Base-by-base conservation (phyloP, 1,140 invertebrate species). In the Archivesica marissinica region DNA sequence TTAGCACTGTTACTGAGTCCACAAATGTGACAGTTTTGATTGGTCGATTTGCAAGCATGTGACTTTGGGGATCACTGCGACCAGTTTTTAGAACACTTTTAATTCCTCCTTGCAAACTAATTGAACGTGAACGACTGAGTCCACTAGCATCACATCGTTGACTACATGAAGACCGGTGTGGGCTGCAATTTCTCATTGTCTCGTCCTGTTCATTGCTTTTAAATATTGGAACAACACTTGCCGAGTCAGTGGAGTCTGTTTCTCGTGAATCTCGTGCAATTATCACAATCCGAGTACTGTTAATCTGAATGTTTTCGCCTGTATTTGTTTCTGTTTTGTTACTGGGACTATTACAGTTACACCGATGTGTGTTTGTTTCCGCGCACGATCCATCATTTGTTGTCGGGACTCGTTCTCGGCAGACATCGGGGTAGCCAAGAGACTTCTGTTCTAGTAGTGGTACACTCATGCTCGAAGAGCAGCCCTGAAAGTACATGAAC, bases 1-100 rank as follows among this genome's bases (percentile, higher is more conserved):
- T 81, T 38, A 81, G 33, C 13, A 81, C 79, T 23, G 79, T 70
- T 38, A 81, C 79, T 6, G 79, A 81, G 25, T 81, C 79, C 28
- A 81, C 79, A 81, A 81, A 81, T 41, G 79, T 81, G 25, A 81
- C 79, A 54, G 41, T 81, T 81, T 81, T 81, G 50, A 81, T 81
- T 81, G 79, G 79, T 70, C 79, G 44, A 44, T 47, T 72, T 47
- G 79, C 61, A 33, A 81, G 23, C 79, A 81, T 81, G 30, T 72
- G 64, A 72, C 33, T 68, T 39, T 20, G 61, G 4, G 35, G 30
- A 30, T 72, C 64, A 72, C 30, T 56, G 25, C 66, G 39, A 30
- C 61, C 47, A 47, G 79, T 39, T 35, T 81, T 81, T 72, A 81
- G 33, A 52, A 72, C 79, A 81, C 79, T 70, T 81, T 70, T 81